Base-by-base conservation (phyloP, 92 coral and sea anemone species). In the Scolanthus callimorphus region DNA sequence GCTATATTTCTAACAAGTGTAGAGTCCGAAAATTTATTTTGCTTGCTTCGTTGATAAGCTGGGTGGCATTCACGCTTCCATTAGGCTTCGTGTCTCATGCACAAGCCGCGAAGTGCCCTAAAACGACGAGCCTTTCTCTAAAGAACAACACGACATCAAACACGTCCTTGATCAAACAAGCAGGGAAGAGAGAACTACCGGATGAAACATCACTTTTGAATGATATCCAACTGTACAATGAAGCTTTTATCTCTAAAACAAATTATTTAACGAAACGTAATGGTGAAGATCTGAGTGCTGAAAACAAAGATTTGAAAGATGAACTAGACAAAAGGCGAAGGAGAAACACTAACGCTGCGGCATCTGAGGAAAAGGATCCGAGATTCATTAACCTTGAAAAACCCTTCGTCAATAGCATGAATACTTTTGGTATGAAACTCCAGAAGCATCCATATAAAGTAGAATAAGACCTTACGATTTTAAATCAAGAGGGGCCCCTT, bases 41-140 rank as follows among this genome's bases (percentile, higher is more conserved):
- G 31, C 64, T 85, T 31, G 31, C 59, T 17, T 85, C 91, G 12
- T 56, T 82, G 21, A 64, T 76, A 11, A 76, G 89, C 51, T 89
- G 97, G 97, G 49, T 89, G 31, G 77, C 26, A 4, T 80, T 74
- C 23, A 76, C 91, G 11, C n/a, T 81, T 20, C 88, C 94, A 1
- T 21, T 89, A 11, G 77, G 65, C 0, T 80, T 85, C 51, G 53
- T 85, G 8, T 49, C 48, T n/a, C 85, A 76, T 57, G 70, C 65
- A 34, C 57, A 50, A 9, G 50, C 28, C 25, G 81, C 69, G 48
- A 41, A 28, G 27, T 84, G 82, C 39, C 62, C 74, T 34, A 25
- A 53, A 62, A 57, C 61, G 13, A 28, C 46, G 17, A 39, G 48
- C 27, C n/a, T n/a, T n/a, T n/a, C n/a, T n/a, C 17, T 25, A 2